phyloP scores from a whole-genome alignment of 1,140 invertebrate genomes.

The Plectrocnemia conspersa region DNA sequence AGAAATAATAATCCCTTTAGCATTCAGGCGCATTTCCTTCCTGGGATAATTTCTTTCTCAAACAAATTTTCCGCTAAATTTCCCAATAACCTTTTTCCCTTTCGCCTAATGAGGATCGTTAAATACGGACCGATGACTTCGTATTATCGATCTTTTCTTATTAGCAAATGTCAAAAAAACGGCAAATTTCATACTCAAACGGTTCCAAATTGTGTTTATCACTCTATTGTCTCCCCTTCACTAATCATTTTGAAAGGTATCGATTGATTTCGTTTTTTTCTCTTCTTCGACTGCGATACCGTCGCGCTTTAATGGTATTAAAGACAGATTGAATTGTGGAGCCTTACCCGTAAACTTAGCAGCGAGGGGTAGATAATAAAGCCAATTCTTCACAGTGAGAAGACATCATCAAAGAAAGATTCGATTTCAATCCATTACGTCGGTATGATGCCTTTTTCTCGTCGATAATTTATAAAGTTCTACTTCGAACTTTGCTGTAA shows the following conservation, averaged over 20 bases:
- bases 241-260: constrained; percentile 12
- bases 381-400: no score
- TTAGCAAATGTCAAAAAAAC: not conserved
- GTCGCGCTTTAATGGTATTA: constrained; percentile 15
- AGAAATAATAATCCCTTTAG: no score
- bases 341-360: no score
- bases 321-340: constrained; percentile 17
- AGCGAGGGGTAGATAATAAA: no score
- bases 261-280: constrained; percentile 6
- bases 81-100: constrained; percentile 22
- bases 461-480: no score
- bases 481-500: no score
- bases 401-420: no score
- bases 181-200: not conserved
- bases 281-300: not conserved
- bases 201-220: not conserved
- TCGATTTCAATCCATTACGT: no score
- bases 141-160: constrained; percentile 9
- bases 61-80: constrained; percentile 27
- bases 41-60: constrained; percentile 17
- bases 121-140: constrained; percentile 20
- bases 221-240: not conserved
- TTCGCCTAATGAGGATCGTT: constrained; percentile 22
- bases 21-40: constrained; percentile 10
- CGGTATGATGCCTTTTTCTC: no score